Conservation (phyloP, 1,140 invertebrate species). For the Geopemphigus sp. region DNA sequence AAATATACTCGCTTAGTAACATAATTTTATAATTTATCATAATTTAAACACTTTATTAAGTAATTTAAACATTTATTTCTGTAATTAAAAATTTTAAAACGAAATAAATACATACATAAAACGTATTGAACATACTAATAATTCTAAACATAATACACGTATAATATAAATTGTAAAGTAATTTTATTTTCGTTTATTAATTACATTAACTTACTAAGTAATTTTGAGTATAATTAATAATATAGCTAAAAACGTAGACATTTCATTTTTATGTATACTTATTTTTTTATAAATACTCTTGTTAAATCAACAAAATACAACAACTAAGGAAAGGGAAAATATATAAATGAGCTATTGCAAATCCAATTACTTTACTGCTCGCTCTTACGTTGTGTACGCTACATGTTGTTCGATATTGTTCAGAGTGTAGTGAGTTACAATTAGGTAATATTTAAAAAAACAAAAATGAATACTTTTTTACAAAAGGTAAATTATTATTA, state of each 20-base stretch:
- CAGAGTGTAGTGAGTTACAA: background rate
- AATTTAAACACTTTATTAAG: too few relatives aligned
- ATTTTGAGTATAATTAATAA: background rate
- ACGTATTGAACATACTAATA: too few relatives aligned
- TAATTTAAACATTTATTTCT: too few relatives aligned
- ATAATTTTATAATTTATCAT: too few relatives aligned
- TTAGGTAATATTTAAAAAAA: background rate
- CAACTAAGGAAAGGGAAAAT: conserved; percentile 18
- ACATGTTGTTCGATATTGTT: conserved; percentile 17
- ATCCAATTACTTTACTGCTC: conserved; percentile 21
- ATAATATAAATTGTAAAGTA: too few relatives aligned
- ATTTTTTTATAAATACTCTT: background rate
- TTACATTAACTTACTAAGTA: background rate
- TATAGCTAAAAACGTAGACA: background rate
- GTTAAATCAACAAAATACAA: conserved; percentile 10
- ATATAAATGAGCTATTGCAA: conserved; percentile 30
- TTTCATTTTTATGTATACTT: background rate
- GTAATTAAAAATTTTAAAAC: too few relatives aligned
- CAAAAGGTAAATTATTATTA: conserved; percentile 5
- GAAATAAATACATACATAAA: too few relatives aligned
- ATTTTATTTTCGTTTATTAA: background rate
- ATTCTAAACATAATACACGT: too few relatives aligned
- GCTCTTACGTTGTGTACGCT: background rate
- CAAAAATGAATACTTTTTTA: conserved; percentile 21
- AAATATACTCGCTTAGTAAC: too few relatives aligned